Evolutionary conservation across 2,888 invertebrate species (phyloP), one percentile per base, ranked within the genome.

Genomic region (Drepanosiphum platanoidis): DNA sequence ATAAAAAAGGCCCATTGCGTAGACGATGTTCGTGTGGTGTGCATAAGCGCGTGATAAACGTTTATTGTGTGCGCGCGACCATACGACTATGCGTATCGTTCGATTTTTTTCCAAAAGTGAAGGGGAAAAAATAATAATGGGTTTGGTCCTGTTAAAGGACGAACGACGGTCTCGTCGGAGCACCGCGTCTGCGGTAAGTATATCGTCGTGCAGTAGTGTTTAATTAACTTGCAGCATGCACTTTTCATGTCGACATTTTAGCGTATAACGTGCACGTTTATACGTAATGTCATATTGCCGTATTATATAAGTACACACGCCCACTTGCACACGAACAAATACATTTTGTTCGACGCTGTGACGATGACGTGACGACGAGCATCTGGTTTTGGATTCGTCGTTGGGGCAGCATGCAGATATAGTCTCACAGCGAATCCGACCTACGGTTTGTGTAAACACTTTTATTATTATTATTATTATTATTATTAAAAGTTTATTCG

Each of bases 371-470:
- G 2, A 34, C n/a, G 8, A 39, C 39, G 27, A 27, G n/a, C 11
- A 61, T 7, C 52, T 52, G 18, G 5, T 27, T 61, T 58, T 34
- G 64, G 78, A 78, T 42, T 64, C 30, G 64, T 64, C 30, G 4
- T 78, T 3, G 27, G 27, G 61, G 9, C 77, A 61, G 77, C 77
- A 77, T 77, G 77, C 61, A 27, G n/a, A 58, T 11, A 3, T 22
- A n/a, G 61, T 27, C 36, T 77, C 39, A 8, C 52, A 18, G 39
- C 61, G 64, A 64, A 78, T 78, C 32, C 78, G 78, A 66, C 78
- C 1, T 3, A 61, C 61, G 61, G 61, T 61, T 61, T 27, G 61
- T 61, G n/a, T 27, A 52, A 42, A 42, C 15, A 30, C 8, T 42
- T 27, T 72, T 18, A 42, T 42, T 27, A 74, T 30, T 32, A n/a